Percentiles rank a stretch among this genome's conserved stretches.
Evolutionary conservation across 1,140 invertebrate genomes (phyloP).

Genomic region (Bombus cullumanus): DNA sequence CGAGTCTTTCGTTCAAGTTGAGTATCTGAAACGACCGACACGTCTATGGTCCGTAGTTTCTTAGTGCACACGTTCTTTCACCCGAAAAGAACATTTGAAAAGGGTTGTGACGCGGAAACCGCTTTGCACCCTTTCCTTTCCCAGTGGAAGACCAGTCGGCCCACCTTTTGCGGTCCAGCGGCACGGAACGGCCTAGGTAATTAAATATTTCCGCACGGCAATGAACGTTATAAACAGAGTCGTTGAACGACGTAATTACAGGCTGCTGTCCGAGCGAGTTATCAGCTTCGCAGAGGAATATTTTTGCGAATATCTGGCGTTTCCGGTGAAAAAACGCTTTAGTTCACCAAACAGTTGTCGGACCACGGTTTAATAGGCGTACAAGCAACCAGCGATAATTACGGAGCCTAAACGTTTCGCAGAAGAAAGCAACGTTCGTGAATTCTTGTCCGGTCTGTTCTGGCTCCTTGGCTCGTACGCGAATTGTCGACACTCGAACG

Average conservation of each 20-base stretch:
- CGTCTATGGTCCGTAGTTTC: neutral
- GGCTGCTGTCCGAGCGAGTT: conserved; percentile 23
- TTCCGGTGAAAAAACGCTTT: neutral
- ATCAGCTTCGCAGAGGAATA: conserved; percentile 6
- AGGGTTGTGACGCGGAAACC: neutral
- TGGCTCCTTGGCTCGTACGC: neutral
- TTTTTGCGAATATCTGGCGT: neutral
- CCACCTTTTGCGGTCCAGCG: neutral
- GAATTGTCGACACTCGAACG: neutral
- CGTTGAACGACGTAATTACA: conserved; percentile 59
- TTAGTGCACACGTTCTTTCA: neutral
- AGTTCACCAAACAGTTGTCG: conserved; percentile 8
- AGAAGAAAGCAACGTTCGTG: neutral
- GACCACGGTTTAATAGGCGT: neutral
- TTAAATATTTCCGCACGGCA: conserved; percentile 69
- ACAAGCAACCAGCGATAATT: conserved; percentile 2
- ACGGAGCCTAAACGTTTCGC: neutral
- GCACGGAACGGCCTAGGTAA: conserved; percentile 55
- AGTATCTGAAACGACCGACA: neutral
- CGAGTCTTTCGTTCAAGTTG: conserved; percentile 5
- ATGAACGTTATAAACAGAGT: conserved; percentile 61
- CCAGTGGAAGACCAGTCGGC: neutral
- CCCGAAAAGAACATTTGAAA: neutral
- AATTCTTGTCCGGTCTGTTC: neutral
- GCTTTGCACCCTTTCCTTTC: neutral